Evolutionary conservation across 2,797 vertebrate species (phyloP).

Genomic region (Gouania willdenowi): DNA sequence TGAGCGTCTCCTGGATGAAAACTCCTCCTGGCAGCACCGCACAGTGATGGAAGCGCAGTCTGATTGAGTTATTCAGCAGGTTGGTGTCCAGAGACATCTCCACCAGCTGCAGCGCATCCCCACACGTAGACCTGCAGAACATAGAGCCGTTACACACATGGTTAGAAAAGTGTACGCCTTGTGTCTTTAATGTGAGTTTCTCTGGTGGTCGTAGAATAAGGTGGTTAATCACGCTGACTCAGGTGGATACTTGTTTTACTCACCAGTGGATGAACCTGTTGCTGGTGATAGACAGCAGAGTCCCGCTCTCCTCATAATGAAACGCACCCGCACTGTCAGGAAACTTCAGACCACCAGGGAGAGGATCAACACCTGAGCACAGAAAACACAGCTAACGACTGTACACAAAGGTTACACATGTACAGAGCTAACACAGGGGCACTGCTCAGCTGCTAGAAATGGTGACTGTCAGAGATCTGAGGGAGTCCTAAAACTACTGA

Average conservation of each 20-base stretch:
- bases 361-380: conserved; percentile 4
- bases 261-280: conserved; percentile 78
- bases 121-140: conserved; percentile 81
- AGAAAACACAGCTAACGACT: not conserved
- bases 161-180: too few relatives aligned
- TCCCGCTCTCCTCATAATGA: conserved; percentile 80
- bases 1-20: conserved; percentile 83
- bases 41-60: conserved; percentile 81
- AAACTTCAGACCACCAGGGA: conserved; percentile 42
- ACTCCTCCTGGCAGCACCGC: conserved; percentile 83
- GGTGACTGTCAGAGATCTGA: too few relatives aligned
- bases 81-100: conserved; percentile 89
- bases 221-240: too few relatives aligned
- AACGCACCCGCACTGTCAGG: conserved; percentile 82
- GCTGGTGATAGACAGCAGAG: conserved; percentile 78
- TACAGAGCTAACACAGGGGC: too few relatives aligned
- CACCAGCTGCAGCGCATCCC: conserved; percentile 82
- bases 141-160: too few relatives aligned
- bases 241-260: too few relatives aligned
- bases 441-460: too few relatives aligned
- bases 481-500: too few relatives aligned
- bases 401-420: too few relatives aligned
- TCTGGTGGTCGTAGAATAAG: too few relatives aligned
- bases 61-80: conserved; percentile 83
- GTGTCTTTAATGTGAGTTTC: too few relatives aligned